Base-by-base conservation (phyloP, 2,797 vertebrate genomes). In the Myripristis jacobus region DNA sequence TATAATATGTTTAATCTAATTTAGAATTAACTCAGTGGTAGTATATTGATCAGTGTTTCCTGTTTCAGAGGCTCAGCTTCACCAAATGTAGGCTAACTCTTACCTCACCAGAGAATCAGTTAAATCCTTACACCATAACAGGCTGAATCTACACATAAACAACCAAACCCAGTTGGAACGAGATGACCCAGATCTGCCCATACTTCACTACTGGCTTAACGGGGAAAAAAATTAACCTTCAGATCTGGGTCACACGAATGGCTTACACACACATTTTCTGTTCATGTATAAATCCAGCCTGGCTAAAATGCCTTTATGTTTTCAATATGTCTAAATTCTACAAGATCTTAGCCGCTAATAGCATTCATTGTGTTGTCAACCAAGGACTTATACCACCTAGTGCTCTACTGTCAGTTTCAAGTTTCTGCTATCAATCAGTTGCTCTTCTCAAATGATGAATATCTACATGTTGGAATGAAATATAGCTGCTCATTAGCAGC, bases 181-280 rank as follows among this genome's bases (percentile, higher is more conserved):
- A 11, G n/a, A 31, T 68, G 78, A 85, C 76, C 79, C 69, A 31
- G 63, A 87, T 87, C 74, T 72, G 64, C 41, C 29, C 18, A n/a
- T n/a, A 18, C 7, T 29, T 12, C 12, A 27, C 44, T 19, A 7
- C 18, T 8, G 44, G 73, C 53, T 72, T 70, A 81, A 52, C 44
- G 47, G 56, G 15, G 24, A 44, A 19, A 8, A n/a, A n/a, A n/a
- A n/a, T n/a, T n/a, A n/a, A n/a, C 38, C 6, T 56, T 1, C 41
- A 61, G 21, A 86, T 81, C 11, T 87, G 83, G 85, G 82, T 86
- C 82, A 83, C 22, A 38, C n/a, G 16, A 50, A 8, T n/a, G 19
- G 50, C 56, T 58, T 31, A 59, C 0, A 2, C 38, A 41, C 38
- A 36, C 34, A 36, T 36, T 36, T 10, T 36, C 6, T 9, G 2